Evolutionary conservation across 2,113 vertebrate genomes (phyloP), one percentile per base, ranked within the genome.

Genomic region (Mesoclemmys tuberculata): DNA sequence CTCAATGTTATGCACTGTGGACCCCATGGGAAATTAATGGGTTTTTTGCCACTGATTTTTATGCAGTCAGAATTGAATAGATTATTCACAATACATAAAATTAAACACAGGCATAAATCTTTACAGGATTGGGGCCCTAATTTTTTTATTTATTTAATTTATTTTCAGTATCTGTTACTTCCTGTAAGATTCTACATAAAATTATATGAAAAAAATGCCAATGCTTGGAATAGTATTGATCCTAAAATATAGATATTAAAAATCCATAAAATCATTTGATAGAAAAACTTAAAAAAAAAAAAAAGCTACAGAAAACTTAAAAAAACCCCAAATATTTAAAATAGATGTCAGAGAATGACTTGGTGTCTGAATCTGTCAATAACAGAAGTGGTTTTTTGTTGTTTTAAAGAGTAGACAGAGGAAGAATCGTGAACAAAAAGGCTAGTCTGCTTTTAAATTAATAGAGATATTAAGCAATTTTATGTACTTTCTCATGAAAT

Each of bases 241-340:
- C 24, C 35, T 90, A 85, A 41, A 81, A 0, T 80, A 64, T 74
- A 92, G 49, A 0, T 87, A 83, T 90, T 83, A 84, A 91, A 84
- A 96, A 86, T 80, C 46, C 75, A 78, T 89, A 87, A 81, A 93
- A 81, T 88, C 35, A 80, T 48, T 87, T 93, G 24, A 90, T 93
- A 29, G 81, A 49, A n/a, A 64, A 48, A 46, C 10, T 88, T 48
- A 8, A 9, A 46, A 11, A 6, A 1, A 4, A 78, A 48, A 4
- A 79, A 48, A 77, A 80, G 29, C 24, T 18, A 41, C 26, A 5
- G 49, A 86, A 46, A 87, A n/a, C 27, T 87, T 94, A 78, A 90
- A 94, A 85, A 12, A 89, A 87, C 35, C 8, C 19, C 24, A 2
- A 89, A 58, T 26, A 2, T 6, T 74, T 87, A 29, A 51, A 88